phyloP scores from a whole-genome alignment of 1,140 invertebrate genomes.

The Hylaeus anthracinus region DNA sequence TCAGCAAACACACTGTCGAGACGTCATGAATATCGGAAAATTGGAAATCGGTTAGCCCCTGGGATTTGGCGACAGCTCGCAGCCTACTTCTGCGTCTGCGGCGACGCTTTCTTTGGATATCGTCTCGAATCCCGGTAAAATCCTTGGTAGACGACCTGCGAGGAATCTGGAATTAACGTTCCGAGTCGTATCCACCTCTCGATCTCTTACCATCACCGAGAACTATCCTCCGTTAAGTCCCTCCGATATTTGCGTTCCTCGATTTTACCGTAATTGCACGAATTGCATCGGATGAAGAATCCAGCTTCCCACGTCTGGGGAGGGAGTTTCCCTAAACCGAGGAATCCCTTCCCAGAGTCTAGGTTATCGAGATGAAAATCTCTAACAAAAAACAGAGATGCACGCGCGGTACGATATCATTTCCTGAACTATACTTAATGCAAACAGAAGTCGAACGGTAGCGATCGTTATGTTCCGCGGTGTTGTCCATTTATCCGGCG shows the following conservation, averaged over 20 bases:
- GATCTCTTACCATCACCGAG: conserved; percentile 31
- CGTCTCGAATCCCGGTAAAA: conserved; percentile 19
- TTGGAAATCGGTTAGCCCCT: conserved; percentile 68
- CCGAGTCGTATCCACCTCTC: conserved; percentile 18
- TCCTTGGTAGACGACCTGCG: conserved; percentile 44
- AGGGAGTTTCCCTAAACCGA: background rate
- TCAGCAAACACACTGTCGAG: conserved; percentile 57
- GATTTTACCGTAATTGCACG: conserved; percentile 43
- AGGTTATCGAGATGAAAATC: background rate
- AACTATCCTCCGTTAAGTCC: conserved; percentile 27
- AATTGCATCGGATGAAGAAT: conserved; percentile 46
- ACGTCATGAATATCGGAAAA: conserved; percentile 70
- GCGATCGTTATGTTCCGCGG: too few species aligned
- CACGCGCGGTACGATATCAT: too few species aligned
- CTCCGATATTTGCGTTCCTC: conserved; percentile 46
- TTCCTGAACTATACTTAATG: too few species aligned
- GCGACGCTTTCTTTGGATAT: conserved; percentile 21
- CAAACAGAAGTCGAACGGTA: too few species aligned
- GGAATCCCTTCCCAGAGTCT: background rate
- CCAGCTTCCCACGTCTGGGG: background rate
- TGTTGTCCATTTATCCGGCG: background rate
- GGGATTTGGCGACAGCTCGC: conserved; percentile 42
- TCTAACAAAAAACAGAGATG: background rate
- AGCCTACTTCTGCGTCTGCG: conserved; percentile 9
- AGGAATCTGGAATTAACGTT: conserved; percentile 50